These are phyloP conservation scores for Drosophila burlai DNA, from an alignment of 1,140 invertebrate species.

Conservation along the genomic window DNA sequence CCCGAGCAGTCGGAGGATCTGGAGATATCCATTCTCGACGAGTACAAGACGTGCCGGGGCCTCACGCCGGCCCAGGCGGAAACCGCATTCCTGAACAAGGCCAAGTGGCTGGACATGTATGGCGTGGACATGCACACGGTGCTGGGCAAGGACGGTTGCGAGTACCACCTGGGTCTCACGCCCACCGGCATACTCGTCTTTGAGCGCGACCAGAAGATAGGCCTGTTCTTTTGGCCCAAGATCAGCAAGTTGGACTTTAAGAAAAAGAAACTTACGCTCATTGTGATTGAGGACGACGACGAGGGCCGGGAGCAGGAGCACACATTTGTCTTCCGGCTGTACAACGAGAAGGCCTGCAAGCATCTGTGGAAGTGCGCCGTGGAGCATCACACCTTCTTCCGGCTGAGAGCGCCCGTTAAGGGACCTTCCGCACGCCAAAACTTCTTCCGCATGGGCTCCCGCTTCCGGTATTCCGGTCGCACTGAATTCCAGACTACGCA, in stretches of 20 bases:
- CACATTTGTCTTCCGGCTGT: conserved; percentile 95
- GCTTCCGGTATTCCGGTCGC: conserved; percentile 97
- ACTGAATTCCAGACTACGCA: conserved; percentile 98
- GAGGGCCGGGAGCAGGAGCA: conserved; percentile 96
- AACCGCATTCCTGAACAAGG: conserved; percentile 95
- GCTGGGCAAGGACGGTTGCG: conserved; percentile 97
- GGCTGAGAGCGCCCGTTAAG: conserved; percentile 95
- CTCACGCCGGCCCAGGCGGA: conserved; percentile 96
- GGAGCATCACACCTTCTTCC: conserved; percentile 99
- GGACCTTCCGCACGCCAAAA: conserved; percentile 95
- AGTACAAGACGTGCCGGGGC: conserved; percentile 94
- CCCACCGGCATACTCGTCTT: conserved; percentile 99
- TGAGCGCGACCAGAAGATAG: conserved; percentile 97
- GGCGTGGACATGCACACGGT: conserved; percentile 98
- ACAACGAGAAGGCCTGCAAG: conserved; percentile 99
- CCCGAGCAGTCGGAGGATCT: conserved; percentile 97
- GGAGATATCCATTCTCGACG: conserved; percentile 95
- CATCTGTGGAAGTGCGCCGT: conserved; percentile 99
- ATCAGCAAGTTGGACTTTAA: conserved; percentile 97
- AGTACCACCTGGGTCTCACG: conserved; percentile 98
- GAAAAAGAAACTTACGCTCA: conserved; percentile 97
- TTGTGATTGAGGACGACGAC: conserved; percentile 98
- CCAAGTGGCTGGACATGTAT: conserved; percentile 98
- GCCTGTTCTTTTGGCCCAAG: conserved; percentile 99
- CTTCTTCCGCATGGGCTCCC: conserved; percentile 98